Evolutionary conservation across 2,797 vertebrate species (phyloP).

Genomic region (Sebastes wilsoni): DNA sequence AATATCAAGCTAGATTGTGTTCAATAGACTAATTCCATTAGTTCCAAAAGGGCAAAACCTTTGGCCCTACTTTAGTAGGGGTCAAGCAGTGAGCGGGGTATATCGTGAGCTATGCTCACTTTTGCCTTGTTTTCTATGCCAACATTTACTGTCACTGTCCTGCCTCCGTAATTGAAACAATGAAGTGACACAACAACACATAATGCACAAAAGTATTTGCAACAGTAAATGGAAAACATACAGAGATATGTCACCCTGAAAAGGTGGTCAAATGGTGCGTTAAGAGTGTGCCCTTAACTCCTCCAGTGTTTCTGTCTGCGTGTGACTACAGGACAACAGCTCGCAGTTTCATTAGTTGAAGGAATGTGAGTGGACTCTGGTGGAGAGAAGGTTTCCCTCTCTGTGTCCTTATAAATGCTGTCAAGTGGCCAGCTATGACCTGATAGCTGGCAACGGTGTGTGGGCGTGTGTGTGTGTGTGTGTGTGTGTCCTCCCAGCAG

Average conservation of each 20-base stretch:
- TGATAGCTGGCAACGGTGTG: conserved; percentile 22
- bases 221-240: background rate
- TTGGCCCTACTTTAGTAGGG: too few relatives aligned
- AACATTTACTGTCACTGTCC: background rate
- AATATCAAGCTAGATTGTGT: too few relatives aligned
- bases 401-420: conserved; percentile 71
- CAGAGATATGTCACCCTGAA: background rate
- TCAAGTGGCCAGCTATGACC: conserved; percentile 66
- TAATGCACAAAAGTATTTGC: background rate
- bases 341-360: conserved; percentile 19
- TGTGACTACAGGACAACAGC: conserved; percentile 13
- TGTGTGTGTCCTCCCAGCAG: conserved; percentile 62
- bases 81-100: background rate
- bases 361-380: conserved; percentile 22
- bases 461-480: conserved; percentile 14
- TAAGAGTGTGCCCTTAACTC: background rate
- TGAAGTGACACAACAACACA: background rate
- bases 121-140: too few relatives aligned
- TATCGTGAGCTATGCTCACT: too few relatives aligned
- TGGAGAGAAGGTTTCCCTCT: conserved; percentile 47
- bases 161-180: background rate
- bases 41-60: too few relatives aligned
- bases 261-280: background rate
- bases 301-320: background rate
- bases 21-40: too few relatives aligned